A percentile compares a stretch with the other conserved stretches of the same genome.
Conservation (phyloP, 2,797 vertebrate species). For the Paguma larvata region DNA sequence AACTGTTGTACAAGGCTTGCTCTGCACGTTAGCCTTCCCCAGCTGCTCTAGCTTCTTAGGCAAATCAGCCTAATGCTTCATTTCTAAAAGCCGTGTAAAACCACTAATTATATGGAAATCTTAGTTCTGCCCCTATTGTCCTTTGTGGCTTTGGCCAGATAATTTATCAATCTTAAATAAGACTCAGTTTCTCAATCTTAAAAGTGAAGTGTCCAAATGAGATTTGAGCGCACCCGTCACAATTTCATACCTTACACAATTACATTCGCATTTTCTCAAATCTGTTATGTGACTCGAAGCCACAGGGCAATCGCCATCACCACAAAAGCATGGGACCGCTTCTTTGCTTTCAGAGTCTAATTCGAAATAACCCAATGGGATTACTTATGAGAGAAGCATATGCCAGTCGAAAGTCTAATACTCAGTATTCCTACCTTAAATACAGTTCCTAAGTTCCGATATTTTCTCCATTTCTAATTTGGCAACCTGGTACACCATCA, state of each 20-base stretch:
- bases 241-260: not conserved
- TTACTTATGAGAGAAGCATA: slow-evolving; percentile 26
- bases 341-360: slow-evolving; percentile 34
- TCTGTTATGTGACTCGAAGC: not conserved
- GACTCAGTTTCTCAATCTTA: slow-evolving; percentile 20
- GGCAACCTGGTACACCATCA: not conserved
- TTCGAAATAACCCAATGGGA: slow-evolving; percentile 17
- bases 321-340: not conserved
- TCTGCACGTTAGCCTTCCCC: not conserved
- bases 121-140: not conserved
- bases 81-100: slow-evolving; percentile 50
- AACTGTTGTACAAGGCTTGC: not conserved
- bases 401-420: not conserved
- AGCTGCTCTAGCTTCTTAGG: not conserved
- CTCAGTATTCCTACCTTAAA: slow-evolving; percentile 27
- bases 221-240: not conserved
- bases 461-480: not conserved
- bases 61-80: not conserved
- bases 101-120: not conserved
- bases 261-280: not conserved
- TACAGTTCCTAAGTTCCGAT: not conserved
- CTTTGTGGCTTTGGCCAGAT: not conserved
- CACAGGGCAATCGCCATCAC: not conserved
- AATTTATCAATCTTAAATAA: not conserved
- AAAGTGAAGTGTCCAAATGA: not conserved